phyloP scores from a whole-genome alignment of 2,888 invertebrate species.

The Leptura quadrifasciata region DNA sequence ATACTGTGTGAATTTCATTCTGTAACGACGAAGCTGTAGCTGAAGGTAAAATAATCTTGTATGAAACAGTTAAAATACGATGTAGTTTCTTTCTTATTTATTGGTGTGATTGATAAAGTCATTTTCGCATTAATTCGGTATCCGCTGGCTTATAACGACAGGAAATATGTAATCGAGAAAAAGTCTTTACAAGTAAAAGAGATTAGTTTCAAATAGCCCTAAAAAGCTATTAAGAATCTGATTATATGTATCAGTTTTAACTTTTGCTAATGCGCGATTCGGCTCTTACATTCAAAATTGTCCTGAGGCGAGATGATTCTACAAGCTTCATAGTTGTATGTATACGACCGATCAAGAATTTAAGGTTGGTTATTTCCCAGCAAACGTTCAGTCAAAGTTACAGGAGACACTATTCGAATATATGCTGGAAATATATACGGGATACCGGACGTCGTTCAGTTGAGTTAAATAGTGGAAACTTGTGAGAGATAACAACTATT shows the following conservation, averaged over 20 bases:
- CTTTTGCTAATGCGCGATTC: too few relatives aligned
- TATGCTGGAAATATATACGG: not conserved
- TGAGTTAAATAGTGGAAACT: slow-evolving; percentile 26
- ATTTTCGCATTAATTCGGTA: too few relatives aligned
- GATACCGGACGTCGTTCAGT: slow-evolving; percentile 26
- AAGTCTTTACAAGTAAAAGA: too few relatives aligned
- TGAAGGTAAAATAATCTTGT: not conserved
- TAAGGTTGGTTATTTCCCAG: not conserved
- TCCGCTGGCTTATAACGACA: too few relatives aligned
- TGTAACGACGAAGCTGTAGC: not conserved
- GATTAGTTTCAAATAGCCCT: too few relatives aligned
- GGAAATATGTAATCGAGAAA: too few relatives aligned
- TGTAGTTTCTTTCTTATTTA: not conserved
- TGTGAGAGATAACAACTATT: slow-evolving; percentile 9
- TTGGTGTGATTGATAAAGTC: too few relatives aligned
- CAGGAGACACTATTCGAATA: not conserved
- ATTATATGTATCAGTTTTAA: too few relatives aligned
- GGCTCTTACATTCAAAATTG: too few relatives aligned
- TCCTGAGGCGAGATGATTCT: not conserved
- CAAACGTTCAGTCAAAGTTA: slow-evolving; percentile 2
- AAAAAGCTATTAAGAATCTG: too few relatives aligned
- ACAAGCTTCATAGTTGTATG: not conserved
- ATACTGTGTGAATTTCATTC: not conserved
- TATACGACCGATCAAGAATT: not conserved
- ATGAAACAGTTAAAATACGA: not conserved